Evolutionary conservation across 2,113 vertebrate genomes (phyloP).

Genomic region (Notothenia rossii): DNA sequence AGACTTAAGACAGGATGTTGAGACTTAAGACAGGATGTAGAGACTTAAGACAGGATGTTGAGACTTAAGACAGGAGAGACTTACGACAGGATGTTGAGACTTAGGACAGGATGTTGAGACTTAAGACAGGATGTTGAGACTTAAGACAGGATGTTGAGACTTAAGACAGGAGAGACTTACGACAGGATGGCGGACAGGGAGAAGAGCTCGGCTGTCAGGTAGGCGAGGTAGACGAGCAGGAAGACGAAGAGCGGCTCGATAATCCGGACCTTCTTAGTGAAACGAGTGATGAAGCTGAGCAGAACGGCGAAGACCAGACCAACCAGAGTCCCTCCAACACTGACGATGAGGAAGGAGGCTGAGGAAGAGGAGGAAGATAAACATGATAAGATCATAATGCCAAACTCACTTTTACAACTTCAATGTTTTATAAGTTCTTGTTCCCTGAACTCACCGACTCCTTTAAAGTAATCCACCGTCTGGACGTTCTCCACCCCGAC

Average conservation of each 20-base stretch:
- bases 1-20: too few species aligned
- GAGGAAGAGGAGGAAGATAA: background rate
- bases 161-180: constrained; percentile 80
- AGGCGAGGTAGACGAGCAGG: constrained; percentile 94
- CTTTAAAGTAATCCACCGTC: constrained; percentile 93
- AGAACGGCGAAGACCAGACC: constrained; percentile 95
- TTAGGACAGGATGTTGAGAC: constrained; percentile 46
- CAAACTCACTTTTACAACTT: too few species aligned
- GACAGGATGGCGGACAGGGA: constrained; percentile 95
- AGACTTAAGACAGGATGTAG: too few species aligned
- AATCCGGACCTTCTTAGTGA: constrained; percentile 97
- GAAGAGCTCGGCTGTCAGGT: constrained; percentile 96
- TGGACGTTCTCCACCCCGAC: constrained; percentile 90
- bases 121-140: constrained; percentile 92
- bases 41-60: too few species aligned
- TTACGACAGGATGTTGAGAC: too few species aligned
- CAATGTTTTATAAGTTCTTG: too few species aligned
- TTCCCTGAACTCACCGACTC: constrained; percentile 88
- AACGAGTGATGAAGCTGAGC: constrained; percentile 93
- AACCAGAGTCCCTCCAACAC: constrained; percentile 92
- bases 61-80: too few species aligned
- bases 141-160: too few species aligned
- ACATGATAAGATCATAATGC: too few species aligned
- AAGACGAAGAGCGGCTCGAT: constrained; percentile 97
- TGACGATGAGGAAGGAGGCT: constrained; percentile 97